These are phyloP conservation scores for Trididemnum nubilum DNA, from an alignment of 23 tunicate species.

Conservation along the genomic window DNA sequence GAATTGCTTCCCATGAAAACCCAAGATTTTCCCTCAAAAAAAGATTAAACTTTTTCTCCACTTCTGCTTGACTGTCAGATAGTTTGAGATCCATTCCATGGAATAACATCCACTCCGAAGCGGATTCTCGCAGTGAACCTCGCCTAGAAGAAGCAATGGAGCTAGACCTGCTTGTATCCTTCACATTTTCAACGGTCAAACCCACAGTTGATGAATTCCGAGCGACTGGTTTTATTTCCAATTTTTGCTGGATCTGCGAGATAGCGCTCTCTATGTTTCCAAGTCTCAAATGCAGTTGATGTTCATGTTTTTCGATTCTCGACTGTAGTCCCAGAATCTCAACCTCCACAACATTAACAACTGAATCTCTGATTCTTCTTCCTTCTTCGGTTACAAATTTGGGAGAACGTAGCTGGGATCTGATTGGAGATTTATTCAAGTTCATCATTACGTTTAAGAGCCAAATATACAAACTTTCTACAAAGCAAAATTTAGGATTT, in stretches of 20 bases:
- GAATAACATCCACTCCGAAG: neutral
- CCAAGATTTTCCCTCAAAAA: slow-evolving; percentile 63
- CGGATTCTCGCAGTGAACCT: neutral
- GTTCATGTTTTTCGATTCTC: slow-evolving; percentile 32
- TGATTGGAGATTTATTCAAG: too few species aligned
- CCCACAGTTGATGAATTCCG: neutral
- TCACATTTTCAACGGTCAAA: neutral
- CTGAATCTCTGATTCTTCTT: slow-evolving; percentile 19
- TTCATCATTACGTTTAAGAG: too few species aligned
- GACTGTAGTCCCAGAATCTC: slow-evolving; percentile 29
- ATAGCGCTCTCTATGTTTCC: slow-evolving; percentile 52
- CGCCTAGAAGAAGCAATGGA: slow-evolving; percentile 1
- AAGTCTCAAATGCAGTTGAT: slow-evolving; percentile 21
- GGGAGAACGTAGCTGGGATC: too few species aligned
- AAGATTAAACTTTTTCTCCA: slow-evolving; percentile 19
- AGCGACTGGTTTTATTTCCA: too few species aligned
- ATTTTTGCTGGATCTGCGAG: slow-evolving; percentile 32
- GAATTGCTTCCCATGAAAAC: slow-evolving; percentile 51
- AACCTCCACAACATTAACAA: slow-evolving; percentile 25
- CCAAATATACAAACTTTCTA: too few species aligned
- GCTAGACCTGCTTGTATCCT: too few species aligned
- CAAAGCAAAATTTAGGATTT: too few species aligned
- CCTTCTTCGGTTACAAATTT: too few species aligned
- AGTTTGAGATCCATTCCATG: slow-evolving; percentile 17
- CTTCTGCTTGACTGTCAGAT: slow-evolving; percentile 5